Conservation (phyloP, 2,797 vertebrate genomes). For the Monodelphis domestica region DNA sequence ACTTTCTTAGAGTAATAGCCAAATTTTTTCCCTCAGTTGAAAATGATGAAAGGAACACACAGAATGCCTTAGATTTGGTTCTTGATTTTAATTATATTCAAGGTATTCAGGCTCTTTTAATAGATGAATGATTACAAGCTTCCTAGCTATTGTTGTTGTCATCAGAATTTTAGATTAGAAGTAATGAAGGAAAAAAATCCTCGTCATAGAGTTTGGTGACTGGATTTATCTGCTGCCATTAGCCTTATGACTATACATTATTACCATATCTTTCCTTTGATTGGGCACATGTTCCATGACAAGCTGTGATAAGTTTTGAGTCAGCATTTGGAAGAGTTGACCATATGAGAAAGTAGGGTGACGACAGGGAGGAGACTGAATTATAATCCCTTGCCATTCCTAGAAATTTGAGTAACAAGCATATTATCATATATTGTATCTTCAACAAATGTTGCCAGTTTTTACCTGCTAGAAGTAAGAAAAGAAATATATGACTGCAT, state of each 20-base stretch:
- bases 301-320: not conserved
- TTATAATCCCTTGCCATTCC: not conserved
- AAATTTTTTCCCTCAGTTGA: slow-evolving; percentile 33
- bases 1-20: not conserved
- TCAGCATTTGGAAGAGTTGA: not conserved
- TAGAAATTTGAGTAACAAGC: not conserved
- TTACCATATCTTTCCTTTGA: not conserved
- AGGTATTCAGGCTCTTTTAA: not conserved
- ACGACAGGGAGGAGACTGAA: not conserved
- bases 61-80: not conserved
- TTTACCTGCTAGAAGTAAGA: not conserved
- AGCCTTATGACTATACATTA: not conserved
- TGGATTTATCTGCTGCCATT: not conserved
- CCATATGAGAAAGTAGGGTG: not conserved
- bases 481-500: not conserved
- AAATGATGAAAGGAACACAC: slow-evolving; percentile 30
- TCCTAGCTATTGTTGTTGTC: not conserved
- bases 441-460: not conserved
- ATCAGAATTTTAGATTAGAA: not conserved
- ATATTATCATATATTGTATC: not conserved
- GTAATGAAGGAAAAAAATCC: no score
- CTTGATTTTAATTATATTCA: not conserved
- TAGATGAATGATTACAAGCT: not conserved
- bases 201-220: not conserved
- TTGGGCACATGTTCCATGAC: not conserved